phyloP scores from a whole-genome alignment of 2,113 vertebrate species.

The Ivindomyrus marchei region DNA sequence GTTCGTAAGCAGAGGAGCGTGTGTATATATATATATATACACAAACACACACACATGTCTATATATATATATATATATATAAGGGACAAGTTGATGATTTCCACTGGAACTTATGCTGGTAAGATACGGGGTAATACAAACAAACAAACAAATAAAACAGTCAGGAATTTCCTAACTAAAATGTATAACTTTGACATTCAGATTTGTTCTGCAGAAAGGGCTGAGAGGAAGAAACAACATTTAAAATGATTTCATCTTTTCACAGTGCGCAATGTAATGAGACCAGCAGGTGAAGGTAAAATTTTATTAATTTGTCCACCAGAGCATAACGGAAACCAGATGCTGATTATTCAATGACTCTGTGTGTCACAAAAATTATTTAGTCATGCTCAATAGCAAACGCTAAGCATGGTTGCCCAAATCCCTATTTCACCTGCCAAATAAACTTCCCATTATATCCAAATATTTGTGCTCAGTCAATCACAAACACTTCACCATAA shows the following conservation, averaged over 20 bases:
- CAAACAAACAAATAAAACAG: neutral
- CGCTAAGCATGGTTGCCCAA: neutral
- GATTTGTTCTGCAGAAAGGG: neutral
- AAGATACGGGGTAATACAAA: neutral
- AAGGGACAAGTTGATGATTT: neutral
- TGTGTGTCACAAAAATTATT: neutral
- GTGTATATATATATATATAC: too few relatives aligned
- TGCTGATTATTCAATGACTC: conserved; percentile 5
- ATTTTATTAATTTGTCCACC: conserved; percentile 3
- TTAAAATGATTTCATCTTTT: neutral
- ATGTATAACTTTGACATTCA: conserved; percentile 2
- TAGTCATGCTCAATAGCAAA: neutral
- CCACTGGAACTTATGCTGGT: neutral
- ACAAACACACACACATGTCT: too few relatives aligned
- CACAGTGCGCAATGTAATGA: neutral
- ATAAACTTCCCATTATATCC: conserved; percentile 1
- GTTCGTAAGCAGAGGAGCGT: too few relatives aligned
- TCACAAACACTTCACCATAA: neutral
- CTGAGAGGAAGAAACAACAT: neutral
- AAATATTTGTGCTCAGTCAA: neutral
- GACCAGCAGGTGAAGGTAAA: conserved; percentile 4
- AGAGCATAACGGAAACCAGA: neutral
- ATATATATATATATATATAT: too few relatives aligned
- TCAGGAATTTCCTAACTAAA: neutral
- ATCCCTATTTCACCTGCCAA: conserved; percentile 8